phyloP scores from a whole-genome alignment of 2,797 vertebrate species.

The Xiphophorus birchmanni region DNA sequence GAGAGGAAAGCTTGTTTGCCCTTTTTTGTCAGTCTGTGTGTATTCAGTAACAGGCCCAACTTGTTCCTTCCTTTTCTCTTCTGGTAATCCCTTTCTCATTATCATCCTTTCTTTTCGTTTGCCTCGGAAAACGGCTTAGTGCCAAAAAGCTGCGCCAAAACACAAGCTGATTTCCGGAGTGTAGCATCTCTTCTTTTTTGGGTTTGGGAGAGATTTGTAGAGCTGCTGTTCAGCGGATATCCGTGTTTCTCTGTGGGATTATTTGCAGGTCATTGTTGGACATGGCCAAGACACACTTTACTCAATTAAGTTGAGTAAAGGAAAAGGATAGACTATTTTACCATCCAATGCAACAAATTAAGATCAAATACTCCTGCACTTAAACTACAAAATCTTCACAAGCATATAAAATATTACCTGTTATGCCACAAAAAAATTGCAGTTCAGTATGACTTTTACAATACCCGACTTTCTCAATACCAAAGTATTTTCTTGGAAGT shows the following conservation, averaged over 20 bases:
- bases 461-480: too few relatives aligned
- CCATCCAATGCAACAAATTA: background rate
- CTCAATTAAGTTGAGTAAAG: background rate
- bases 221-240: constrained; percentile 38
- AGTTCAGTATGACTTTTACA: too few relatives aligned
- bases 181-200: constrained; percentile 21
- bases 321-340: background rate
- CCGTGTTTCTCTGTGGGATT: constrained; percentile 17
- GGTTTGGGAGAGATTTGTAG: constrained; percentile 23
- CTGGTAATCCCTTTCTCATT: constrained; percentile 64
- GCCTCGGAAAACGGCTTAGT: constrained; percentile 45
- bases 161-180: constrained; percentile 24
- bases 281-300: background rate
- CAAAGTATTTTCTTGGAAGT: too few relatives aligned
- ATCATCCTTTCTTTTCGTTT: constrained; percentile 55
- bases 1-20: constrained; percentile 38
- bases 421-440: too few relatives aligned
- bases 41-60: constrained; percentile 57
- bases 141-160: constrained; percentile 27
- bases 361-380: background rate
- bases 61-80: constrained; percentile 45
- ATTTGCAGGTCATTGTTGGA: constrained; percentile 29
- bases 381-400: background rate
- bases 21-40: constrained; percentile 22
- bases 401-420: background rate